phyloP scores from a whole-genome alignment of 1,140 invertebrate genomes.

The Drosophila nikananu region DNA sequence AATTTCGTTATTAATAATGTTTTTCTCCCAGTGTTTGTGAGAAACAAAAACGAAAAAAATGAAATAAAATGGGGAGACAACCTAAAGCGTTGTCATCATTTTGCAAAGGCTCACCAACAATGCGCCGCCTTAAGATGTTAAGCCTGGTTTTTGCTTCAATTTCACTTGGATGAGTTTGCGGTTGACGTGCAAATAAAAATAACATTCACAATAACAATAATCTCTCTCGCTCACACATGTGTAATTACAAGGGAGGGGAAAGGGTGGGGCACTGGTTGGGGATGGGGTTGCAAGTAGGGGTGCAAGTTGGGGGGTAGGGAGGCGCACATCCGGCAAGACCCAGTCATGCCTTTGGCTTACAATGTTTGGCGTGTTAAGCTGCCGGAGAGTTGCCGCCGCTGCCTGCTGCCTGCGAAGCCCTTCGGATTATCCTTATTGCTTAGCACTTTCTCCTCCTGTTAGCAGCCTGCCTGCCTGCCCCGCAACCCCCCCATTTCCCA shows the following conservation, averaged over 20 bases:
- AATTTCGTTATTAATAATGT: background rate
- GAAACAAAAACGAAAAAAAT: constrained; percentile 1
- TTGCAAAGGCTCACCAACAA: constrained; percentile 40
- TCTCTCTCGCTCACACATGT: constrained; percentile 30
- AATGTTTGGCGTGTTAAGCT: constrained; percentile 47
- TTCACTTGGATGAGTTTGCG: constrained; percentile 49
- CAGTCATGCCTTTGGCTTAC: constrained; percentile 46
- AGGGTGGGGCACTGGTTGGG: background rate
- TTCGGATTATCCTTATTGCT: constrained; percentile 49
- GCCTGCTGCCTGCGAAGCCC: constrained; percentile 28
- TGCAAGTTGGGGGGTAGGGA: background rate
- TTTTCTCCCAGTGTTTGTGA: background rate
- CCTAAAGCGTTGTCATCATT: constrained; percentile 67
- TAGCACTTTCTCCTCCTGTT: constrained; percentile 25
- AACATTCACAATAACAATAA: constrained; percentile 67
- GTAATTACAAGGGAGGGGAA: constrained; percentile 26
- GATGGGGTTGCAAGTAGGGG: background rate
- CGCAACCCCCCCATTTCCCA: background rate
- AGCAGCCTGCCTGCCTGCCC: no score
- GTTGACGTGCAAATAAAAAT: constrained; percentile 75
- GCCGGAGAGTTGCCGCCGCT: constrained; percentile 14
- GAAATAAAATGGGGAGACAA: constrained; percentile 1
- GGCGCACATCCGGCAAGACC: background rate
- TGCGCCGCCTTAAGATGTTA: constrained; percentile 72
- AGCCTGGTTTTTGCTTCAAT: constrained; percentile 78